These are phyloP conservation scores for Ictalurus furcatus DNA, from an alignment of 2,113 vertebrate species.

Conservation along the genomic window DNA sequence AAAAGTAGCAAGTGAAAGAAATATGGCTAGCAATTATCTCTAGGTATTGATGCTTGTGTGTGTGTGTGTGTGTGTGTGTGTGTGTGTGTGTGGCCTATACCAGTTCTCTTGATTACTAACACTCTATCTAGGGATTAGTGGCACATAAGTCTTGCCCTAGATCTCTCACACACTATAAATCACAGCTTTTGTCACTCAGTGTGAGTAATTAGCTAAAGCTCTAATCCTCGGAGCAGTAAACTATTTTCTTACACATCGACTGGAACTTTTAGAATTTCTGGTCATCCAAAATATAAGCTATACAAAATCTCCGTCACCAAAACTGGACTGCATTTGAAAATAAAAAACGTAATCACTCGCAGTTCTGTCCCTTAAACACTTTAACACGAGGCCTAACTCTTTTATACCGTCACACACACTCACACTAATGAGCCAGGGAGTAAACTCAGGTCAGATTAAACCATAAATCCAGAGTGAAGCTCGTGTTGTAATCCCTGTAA, in stretches of 20 bases:
- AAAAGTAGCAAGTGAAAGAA: neutral
- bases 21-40: neutral
- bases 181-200: neutral
- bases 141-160: neutral
- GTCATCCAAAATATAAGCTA: neutral
- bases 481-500: neutral
- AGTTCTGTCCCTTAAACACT: neutral
- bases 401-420: neutral
- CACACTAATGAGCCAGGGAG: neutral
- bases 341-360: neutral
- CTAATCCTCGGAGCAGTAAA: neutral
- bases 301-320: neutral
- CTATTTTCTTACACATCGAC: neutral
- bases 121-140: neutral
- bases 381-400: neutral
- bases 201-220: neutral
- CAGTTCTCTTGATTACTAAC: neutral
- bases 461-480: neutral
- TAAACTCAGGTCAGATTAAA: constrained; percentile 5
- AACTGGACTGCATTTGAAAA: neutral
- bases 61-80: constrained; percentile 1
- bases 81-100: neutral
- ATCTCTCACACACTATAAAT: neutral
- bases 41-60: neutral
- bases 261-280: neutral